A percentile compares a stretch with the other conserved stretches of the same genome.
These are phyloP conservation scores for Thecocarcelia acutangulata DNA, from an alignment of 2,888 invertebrate genomes.

Conservation along the genomic window DNA sequence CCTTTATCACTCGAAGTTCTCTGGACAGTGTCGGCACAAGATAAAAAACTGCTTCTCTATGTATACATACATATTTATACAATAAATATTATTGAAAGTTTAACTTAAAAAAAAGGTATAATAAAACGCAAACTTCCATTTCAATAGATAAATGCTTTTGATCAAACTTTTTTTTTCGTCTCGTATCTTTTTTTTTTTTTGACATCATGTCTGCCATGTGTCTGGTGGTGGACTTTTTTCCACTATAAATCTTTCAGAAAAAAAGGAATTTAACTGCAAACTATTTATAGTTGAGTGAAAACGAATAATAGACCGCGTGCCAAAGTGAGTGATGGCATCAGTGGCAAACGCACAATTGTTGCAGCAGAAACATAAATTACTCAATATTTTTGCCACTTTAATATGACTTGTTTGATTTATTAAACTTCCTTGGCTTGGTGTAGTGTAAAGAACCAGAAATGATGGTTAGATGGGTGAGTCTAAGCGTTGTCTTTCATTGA, in stretches of 20 bases:
- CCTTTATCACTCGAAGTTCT: constrained; percentile 48
- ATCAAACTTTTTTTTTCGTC: neutral
- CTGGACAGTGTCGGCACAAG: constrained; percentile 24
- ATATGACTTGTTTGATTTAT: constrained; percentile 45
- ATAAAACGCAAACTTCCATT: constrained; percentile 26
- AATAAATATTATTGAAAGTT: constrained; percentile 58
- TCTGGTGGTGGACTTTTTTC: constrained; percentile 38
- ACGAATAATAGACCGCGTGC: constrained; percentile 30
- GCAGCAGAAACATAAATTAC: constrained; percentile 56
- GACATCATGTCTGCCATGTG: constrained; percentile 64
- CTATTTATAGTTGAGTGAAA: constrained; percentile 38
- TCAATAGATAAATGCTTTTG: constrained; percentile 44
- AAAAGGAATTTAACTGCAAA: constrained; percentile 1
- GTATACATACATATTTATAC: neutral
- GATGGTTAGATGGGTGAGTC: no score
- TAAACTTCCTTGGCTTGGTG: constrained; percentile 3
- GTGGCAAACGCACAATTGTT: constrained; percentile 32
- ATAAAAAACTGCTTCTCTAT: neutral
- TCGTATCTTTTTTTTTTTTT: constrained; percentile 33
- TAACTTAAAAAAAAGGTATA: neutral
- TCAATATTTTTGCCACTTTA: constrained; percentile 50
- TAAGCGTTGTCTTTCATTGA: no score
- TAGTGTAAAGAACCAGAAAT: no score
- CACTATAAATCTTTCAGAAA: neutral
- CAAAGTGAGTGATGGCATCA: constrained; percentile 44